Evolutionary conservation across 2,888 invertebrate species (phyloP).

Genomic region (Acanthosoma haemorrhoidale): DNA sequence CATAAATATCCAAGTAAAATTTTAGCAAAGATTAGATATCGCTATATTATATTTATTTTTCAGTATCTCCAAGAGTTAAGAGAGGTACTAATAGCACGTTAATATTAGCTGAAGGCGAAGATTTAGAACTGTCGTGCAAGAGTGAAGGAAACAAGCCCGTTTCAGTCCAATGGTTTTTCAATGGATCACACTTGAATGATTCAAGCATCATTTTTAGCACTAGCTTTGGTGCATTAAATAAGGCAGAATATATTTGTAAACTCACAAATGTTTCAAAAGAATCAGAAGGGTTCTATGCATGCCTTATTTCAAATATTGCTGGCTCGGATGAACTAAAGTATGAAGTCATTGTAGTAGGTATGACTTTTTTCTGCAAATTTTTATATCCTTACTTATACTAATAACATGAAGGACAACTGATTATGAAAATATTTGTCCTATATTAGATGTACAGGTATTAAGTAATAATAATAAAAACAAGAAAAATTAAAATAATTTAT

Average conservation of each 20-base stretch:
- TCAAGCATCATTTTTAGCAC: neutral
- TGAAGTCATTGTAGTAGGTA: slow-evolving; percentile 41
- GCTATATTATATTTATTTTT: too few relatives aligned
- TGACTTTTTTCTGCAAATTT: too few relatives aligned
- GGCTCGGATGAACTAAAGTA: slow-evolving; percentile 44
- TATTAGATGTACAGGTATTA: too few relatives aligned
- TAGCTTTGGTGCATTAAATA: neutral
- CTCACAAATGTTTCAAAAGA: slow-evolving; percentile 22
- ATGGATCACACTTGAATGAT: slow-evolving; percentile 42
- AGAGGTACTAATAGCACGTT: slow-evolving; percentile 44
- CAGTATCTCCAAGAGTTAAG: slow-evolving; percentile 42
- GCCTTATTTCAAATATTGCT: slow-evolving; percentile 47
- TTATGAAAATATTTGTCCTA: too few relatives aligned
- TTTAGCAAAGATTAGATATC: too few relatives aligned
- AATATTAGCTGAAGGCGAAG: slow-evolving; percentile 45
- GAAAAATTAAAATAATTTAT: too few relatives aligned
- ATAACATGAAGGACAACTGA: too few relatives aligned
- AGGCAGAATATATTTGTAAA: neutral
- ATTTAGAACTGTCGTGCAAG: slow-evolving; percentile 36
- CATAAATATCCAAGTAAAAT: too few relatives aligned
- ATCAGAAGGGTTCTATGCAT: slow-evolving; percentile 46
- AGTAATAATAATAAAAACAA: too few relatives aligned
- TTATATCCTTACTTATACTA: too few relatives aligned
- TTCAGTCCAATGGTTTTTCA: slow-evolving; percentile 41
- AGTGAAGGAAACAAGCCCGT: slow-evolving; percentile 38